A percentile compares a stretch with the other conserved stretches of the same genome.
phyloP scores from a whole-genome alignment of 2,888 invertebrate species.

The Perdita meconis region DNA sequence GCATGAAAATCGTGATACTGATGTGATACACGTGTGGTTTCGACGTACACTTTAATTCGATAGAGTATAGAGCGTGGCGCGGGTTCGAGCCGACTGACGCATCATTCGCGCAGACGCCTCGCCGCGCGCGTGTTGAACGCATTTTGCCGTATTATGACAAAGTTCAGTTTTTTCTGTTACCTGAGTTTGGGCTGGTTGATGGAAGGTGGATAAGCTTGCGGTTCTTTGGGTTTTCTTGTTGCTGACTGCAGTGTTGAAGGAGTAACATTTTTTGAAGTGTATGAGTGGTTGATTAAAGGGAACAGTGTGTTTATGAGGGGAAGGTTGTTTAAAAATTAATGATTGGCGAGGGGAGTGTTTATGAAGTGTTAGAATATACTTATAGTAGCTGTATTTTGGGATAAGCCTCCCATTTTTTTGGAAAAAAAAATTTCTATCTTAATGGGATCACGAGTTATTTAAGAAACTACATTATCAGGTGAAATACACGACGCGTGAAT shows the following conservation, averaged over 20 bases:
- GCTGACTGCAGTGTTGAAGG: too few species aligned
- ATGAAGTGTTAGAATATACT: too few species aligned
- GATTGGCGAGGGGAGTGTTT: too few species aligned
- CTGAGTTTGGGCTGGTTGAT: not conserved
- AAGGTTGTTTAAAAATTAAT: too few species aligned
- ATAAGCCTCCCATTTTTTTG: too few species aligned
- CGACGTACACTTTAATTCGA: constrained; percentile 3
- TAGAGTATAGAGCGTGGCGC: constrained; percentile 3
- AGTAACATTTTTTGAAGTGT: too few species aligned
- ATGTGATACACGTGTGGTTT: not conserved
- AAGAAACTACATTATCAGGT: not conserved
- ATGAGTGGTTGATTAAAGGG: too few species aligned
- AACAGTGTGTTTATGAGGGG: too few species aligned
- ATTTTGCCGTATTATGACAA: not conserved
- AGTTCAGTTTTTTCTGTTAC: not conserved
- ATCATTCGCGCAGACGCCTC: not conserved
- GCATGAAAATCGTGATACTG: not conserved
- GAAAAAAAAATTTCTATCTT: too few species aligned
- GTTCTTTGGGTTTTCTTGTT: too few species aligned
- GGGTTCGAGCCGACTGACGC: not conserved
- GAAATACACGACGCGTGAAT: not conserved
- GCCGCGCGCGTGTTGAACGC: not conserved
- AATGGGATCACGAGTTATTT: not conserved
- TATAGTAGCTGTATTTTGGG: too few species aligned
- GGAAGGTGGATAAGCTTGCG: too few species aligned